Conservation (phyloP, 2,888 invertebrate species). For the Nymphalis c-album region DNA sequence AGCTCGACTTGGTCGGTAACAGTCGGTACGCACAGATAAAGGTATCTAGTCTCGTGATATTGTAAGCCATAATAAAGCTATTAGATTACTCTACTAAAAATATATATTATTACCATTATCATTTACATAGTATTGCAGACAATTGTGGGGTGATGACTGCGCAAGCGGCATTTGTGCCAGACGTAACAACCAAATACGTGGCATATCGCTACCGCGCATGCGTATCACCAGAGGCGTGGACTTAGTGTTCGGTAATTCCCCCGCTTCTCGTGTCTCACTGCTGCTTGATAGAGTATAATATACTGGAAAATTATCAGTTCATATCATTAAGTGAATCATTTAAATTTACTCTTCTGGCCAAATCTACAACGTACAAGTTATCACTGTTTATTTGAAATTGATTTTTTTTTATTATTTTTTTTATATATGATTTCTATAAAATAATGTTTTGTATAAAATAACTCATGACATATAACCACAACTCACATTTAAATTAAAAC, state of each 20-base stretch:
- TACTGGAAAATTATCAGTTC: conserved; percentile 64
- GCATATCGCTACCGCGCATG: conserved; percentile 78
- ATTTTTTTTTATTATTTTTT: too few relatives aligned
- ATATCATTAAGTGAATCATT: not conserved
- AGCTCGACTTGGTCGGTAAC: too few relatives aligned
- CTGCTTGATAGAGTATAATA: conserved; percentile 84
- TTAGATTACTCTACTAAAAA: not conserved
- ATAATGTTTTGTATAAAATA: too few relatives aligned
- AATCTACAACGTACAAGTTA: too few relatives aligned
- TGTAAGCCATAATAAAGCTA: too few relatives aligned
- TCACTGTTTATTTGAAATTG: too few relatives aligned
- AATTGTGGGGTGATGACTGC: conserved; percentile 88
- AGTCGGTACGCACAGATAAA: too few relatives aligned
- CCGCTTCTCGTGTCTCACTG: conserved; percentile 61
- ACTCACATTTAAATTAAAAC: too few relatives aligned
- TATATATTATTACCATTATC: conserved; percentile 74
- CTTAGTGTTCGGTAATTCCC: conserved; percentile 55
- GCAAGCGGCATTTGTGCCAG: conserved; percentile 89
- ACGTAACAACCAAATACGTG: conserved; percentile 89
- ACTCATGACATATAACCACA: too few relatives aligned
- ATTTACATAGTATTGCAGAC: conserved; percentile 87
- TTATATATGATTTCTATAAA: too few relatives aligned
- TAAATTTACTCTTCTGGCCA: too few relatives aligned
- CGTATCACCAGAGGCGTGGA: conserved; percentile 78
- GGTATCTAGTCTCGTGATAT: too few relatives aligned